phyloP scores from a whole-genome alignment of 2,113 vertebrate species.

The Daboia siamensis region DNA sequence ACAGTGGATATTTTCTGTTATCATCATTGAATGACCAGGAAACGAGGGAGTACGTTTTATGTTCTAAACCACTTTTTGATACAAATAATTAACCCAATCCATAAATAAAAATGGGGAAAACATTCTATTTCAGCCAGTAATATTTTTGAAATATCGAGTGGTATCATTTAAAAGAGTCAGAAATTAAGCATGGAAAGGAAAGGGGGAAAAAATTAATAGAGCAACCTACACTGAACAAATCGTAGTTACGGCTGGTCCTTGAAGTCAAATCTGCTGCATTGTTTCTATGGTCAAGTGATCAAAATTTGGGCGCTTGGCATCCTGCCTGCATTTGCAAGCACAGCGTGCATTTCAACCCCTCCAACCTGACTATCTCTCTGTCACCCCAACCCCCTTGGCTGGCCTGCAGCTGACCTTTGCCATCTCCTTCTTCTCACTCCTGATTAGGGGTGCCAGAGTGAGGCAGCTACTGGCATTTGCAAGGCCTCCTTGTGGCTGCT shows the following conservation, averaged over 20 bases:
- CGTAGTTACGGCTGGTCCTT: neutral
- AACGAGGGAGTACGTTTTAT: no score
- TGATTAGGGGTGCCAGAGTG: neutral
- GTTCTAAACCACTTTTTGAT: no score
- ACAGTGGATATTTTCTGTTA: no score
- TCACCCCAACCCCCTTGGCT: neutral
- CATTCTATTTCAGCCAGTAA: neutral
- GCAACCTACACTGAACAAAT: neutral
- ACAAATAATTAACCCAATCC: neutral
- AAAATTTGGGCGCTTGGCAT: neutral
- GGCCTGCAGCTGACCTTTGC: neutral
- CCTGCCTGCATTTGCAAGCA: neutral
- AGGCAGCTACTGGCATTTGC: neutral
- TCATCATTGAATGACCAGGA: no score
- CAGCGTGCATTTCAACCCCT: neutral
- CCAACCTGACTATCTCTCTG: neutral
- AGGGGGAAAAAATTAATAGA: neutral
- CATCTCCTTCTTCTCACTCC: neutral
- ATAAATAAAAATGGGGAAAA: neutral
- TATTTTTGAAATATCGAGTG: neutral
- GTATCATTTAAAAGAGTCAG: neutral
- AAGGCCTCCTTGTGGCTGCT: neutral
- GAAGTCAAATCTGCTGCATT: neutral
- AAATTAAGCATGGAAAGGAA: neutral
- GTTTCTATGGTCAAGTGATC: neutral